A percentile compares a stretch with the other conserved stretches of the same genome.
These are phyloP conservation scores for Crypturellus tataupa DNA, from an alignment of 2,797 vertebrate species.

Conservation along the genomic window DNA sequence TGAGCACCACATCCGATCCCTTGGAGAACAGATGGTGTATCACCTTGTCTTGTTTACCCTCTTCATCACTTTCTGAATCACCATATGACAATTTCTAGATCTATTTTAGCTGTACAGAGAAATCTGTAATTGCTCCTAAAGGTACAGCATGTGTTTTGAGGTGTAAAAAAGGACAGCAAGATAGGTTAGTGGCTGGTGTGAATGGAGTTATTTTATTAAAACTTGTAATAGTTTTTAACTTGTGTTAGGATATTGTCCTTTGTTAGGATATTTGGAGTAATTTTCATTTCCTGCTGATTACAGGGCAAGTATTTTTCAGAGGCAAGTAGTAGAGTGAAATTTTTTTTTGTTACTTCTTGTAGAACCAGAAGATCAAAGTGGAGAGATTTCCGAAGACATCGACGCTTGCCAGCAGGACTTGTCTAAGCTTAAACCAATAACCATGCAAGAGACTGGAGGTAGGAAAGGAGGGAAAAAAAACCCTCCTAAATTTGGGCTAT, in stretches of 20 bases:
- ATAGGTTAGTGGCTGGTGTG: background rate
- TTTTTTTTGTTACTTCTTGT: background rate
- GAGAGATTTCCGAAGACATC: background rate
- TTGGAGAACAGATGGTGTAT: slow-evolving; percentile 51
- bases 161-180: background rate
- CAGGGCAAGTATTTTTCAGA: background rate
- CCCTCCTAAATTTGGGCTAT: background rate
- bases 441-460: accelerated
- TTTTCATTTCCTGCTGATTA: background rate
- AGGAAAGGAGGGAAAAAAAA: background rate
- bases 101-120: background rate
- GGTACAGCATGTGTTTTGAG: background rate
- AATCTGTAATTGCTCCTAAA: slow-evolving; percentile 2
- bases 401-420: background rate
- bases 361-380: background rate
- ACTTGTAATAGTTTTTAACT: background rate
- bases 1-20: background rate
- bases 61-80: slow-evolving; percentile 51
- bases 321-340: background rate
- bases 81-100: background rate
- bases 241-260: background rate
- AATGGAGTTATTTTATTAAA: background rate
- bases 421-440: background rate
- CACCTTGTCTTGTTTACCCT: slow-evolving; percentile 19
- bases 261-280: background rate